A percentile compares a stretch with the other conserved stretches of the same genome.
Conservation (phyloP, 1,140 invertebrate species). For the Bemisia tabaci region DNA sequence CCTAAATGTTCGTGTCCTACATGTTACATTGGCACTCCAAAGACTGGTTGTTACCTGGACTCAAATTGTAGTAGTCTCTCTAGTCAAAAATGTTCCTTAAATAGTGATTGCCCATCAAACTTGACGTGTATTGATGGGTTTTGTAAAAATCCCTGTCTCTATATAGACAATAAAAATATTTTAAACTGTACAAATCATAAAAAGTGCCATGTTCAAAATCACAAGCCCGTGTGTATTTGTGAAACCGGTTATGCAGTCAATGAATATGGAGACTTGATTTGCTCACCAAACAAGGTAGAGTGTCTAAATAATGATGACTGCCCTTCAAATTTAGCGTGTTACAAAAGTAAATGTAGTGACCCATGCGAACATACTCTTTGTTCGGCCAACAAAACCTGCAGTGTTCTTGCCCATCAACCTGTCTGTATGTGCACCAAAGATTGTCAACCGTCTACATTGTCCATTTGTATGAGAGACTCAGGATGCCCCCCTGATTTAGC, state of each 20-base stretch:
- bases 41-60: conserved; percentile 57
- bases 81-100: conserved; percentile 1
- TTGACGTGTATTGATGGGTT: conserved; percentile 4
- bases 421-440: conserved; percentile 74
- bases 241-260: conserved; percentile 74
- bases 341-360: conserved; percentile 65
- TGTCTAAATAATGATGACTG: conserved; percentile 72
- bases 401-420: conserved; percentile 68
- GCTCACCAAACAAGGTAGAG: conserved; percentile 59
- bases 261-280: conserved; percentile 65
- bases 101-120: neutral
- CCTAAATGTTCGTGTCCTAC: conserved; percentile 73
- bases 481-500: conserved; percentile 71
- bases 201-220: conserved; percentile 72
- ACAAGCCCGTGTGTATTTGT: conserved; percentile 73
- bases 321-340: conserved; percentile 67
- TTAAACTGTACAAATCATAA: conserved; percentile 31
- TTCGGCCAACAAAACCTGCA: conserved; percentile 63
- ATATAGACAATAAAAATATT: neutral
- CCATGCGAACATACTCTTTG: conserved; percentile 56
- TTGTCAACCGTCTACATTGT: conserved; percentile 60
- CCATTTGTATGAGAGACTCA: conserved; percentile 74
- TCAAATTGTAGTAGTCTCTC: conserved; percentile 40
- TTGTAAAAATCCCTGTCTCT: conserved; percentile 3
- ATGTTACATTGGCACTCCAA: conserved; percentile 68